These are phyloP conservation scores for Hemibagrus guttatus DNA, from an alignment of 2,797 vertebrate genomes.

Conservation along the genomic window DNA sequence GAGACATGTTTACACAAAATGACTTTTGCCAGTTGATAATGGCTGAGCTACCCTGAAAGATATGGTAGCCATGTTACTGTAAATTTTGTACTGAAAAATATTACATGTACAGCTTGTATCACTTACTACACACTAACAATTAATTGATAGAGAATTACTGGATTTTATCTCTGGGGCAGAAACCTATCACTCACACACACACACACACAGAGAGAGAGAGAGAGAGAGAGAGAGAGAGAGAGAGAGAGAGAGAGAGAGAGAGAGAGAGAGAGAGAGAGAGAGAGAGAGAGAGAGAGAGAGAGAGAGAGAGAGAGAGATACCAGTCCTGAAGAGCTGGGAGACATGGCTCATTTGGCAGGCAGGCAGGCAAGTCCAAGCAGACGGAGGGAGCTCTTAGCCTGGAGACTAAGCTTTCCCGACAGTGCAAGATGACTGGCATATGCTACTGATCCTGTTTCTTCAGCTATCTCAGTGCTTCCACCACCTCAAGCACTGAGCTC, in stretches of 20 bases:
- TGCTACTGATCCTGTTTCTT: constrained; percentile 30
- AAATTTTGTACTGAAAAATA: neutral
- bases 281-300: neutral
- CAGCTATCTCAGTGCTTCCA: constrained; percentile 27
- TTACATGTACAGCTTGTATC: neutral
- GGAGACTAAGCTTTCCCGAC: constrained; percentile 32
- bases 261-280: neutral
- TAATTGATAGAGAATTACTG: neutral
- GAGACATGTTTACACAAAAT: neutral
- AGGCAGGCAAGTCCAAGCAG: constrained; percentile 38
- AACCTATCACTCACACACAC: neutral
- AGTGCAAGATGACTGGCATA: constrained; percentile 47
- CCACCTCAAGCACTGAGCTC: constrained; percentile 24
- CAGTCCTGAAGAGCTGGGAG: constrained; percentile 34
- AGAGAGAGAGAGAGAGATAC: neutral
- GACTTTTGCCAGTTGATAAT: neutral
- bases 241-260: neutral
- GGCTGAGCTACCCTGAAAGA: neutral
- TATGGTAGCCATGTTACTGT: neutral
- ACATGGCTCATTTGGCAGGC: constrained; percentile 51
- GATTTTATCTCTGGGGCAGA: neutral
- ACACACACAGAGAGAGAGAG: neutral
- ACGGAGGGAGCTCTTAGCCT: constrained; percentile 48
- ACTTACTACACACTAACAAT: neutral
- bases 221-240: neutral